Conservation (phyloP, 2,113 vertebrate genomes). For the Semnornis frantzii region DNA sequence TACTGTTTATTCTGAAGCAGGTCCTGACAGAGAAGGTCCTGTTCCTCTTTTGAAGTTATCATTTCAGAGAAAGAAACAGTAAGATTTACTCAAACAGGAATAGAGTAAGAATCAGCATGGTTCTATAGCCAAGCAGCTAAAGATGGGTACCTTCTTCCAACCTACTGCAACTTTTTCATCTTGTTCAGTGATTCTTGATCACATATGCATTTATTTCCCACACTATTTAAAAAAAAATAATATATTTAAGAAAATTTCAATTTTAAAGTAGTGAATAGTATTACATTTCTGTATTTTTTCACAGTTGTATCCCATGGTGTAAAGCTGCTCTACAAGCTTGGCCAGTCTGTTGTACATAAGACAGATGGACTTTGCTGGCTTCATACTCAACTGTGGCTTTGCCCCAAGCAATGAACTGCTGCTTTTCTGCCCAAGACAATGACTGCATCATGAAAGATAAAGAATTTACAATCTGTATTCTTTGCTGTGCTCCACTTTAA, state of each 20-base stretch:
- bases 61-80: not conserved
- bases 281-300: not conserved
- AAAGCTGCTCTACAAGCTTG: constrained; percentile 12
- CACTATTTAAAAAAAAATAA: not conserved
- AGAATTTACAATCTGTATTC: not conserved
- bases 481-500: not conserved
- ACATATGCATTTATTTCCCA: not conserved
- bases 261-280: not conserved
- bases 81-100: not conserved
- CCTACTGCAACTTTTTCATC: not conserved
- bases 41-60: not conserved
- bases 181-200: not conserved
- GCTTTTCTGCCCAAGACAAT: not conserved
- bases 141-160: not conserved
- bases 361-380: constrained; percentile 46
- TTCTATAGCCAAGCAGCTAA: not conserved
- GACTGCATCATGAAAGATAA: not conserved
- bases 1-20: not conserved
- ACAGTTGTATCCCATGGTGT: not conserved
- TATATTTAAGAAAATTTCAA: not conserved
- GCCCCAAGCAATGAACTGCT: not conserved
- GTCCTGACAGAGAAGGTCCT: not conserved
- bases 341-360: not conserved
- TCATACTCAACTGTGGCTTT: not conserved
- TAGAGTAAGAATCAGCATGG: not conserved